Percentiles rank a stretch among this genome's conserved stretches.
These are phyloP conservation scores for Pseudoatta argentina DNA, from an alignment of 1,140 invertebrate species.

Conservation along the genomic window DNA sequence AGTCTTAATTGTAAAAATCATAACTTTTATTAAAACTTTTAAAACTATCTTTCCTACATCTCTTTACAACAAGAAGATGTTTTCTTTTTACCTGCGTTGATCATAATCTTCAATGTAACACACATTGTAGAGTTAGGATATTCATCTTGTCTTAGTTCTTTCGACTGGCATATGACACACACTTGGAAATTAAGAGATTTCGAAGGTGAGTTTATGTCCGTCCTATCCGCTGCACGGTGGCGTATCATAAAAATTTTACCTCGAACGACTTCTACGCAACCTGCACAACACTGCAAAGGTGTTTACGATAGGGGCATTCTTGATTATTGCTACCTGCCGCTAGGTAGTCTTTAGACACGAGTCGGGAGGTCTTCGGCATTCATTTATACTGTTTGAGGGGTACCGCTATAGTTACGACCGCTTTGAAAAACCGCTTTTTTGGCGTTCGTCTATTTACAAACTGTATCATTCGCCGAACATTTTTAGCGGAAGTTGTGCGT, in stretches of 20 bases:
- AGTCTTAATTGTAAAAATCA: not conserved
- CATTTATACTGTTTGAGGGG: conserved; percentile 60
- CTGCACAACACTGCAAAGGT: conserved; percentile 22
- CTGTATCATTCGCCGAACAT: conserved; percentile 33
- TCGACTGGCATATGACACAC: not conserved
- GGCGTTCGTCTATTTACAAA: conserved; percentile 65
- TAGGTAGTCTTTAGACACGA: conserved; percentile 56
- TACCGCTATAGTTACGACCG: conserved; percentile 67
- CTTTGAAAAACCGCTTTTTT: conserved; percentile 61
- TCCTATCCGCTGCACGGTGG: conserved; percentile 34
- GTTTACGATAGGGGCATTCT: conserved; percentile 68
- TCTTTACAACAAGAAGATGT: not conserved
- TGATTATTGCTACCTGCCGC: conserved; percentile 66
- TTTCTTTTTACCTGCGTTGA: not conserved
- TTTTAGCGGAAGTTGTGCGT: conserved; percentile 53
- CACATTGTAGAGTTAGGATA: not conserved
- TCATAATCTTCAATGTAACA: not conserved
- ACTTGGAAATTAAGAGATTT: conserved; percentile 33
- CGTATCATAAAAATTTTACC: conserved; percentile 68
- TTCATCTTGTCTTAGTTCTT: not conserved
- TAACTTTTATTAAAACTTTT: not conserved
- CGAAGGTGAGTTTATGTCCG: not conserved
- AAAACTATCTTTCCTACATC: not conserved
- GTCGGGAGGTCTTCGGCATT: conserved; percentile 59
- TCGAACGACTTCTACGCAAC: conserved; percentile 33